Evolutionary conservation across 2,888 invertebrate species (phyloP).

Genomic region (Geotrupes spiniger): DNA sequence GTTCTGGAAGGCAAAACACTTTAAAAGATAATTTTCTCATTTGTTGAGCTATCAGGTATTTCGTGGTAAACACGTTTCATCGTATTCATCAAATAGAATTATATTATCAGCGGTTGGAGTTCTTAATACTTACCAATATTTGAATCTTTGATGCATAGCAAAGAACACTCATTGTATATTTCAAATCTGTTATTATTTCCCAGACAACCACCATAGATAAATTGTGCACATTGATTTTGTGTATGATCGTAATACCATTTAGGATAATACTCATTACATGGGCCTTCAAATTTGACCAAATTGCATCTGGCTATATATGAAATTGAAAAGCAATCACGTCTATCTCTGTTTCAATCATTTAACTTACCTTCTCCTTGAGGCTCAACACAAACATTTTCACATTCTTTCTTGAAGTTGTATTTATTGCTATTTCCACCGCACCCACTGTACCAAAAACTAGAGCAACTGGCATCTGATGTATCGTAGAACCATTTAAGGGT

Average conservation of each 20-base stretch:
- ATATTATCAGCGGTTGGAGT: not conserved
- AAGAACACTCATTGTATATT: slow-evolving; percentile 71
- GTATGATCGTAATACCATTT: slow-evolving; percentile 82
- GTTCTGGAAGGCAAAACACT: not conserved
- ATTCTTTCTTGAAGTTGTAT: slow-evolving; percentile 78
- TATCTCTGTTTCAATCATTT: slow-evolving; percentile 1
- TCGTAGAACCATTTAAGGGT: slow-evolving; percentile 87
- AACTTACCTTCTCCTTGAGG: slow-evolving; percentile 65
- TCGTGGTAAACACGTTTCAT: slow-evolving; percentile 71
- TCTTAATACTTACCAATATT: slow-evolving; percentile 68
- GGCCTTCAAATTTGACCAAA: slow-evolving; percentile 77
- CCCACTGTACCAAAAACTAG: slow-evolving; percentile 90
- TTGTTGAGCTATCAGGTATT: slow-evolving; percentile 63
- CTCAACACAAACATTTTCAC: slow-evolving; percentile 76
- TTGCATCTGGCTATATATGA: slow-evolving; percentile 65
- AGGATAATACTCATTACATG: slow-evolving; percentile 75
- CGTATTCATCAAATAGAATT: too few relatives aligned
- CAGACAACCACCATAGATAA: slow-evolving; percentile 87
- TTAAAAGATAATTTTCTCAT: slow-evolving; percentile 52
- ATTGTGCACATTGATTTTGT: slow-evolving; percentile 76
- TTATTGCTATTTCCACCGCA: slow-evolving; percentile 87
- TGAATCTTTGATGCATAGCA: slow-evolving; percentile 64
- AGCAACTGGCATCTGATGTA: slow-evolving; percentile 84
- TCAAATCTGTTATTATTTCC: slow-evolving; percentile 89
- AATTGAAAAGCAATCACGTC: not conserved